These are phyloP conservation scores for Hypotaenidia philippensis DNA, from an alignment of 2,797 vertebrate species.

Conservation along the genomic window DNA sequence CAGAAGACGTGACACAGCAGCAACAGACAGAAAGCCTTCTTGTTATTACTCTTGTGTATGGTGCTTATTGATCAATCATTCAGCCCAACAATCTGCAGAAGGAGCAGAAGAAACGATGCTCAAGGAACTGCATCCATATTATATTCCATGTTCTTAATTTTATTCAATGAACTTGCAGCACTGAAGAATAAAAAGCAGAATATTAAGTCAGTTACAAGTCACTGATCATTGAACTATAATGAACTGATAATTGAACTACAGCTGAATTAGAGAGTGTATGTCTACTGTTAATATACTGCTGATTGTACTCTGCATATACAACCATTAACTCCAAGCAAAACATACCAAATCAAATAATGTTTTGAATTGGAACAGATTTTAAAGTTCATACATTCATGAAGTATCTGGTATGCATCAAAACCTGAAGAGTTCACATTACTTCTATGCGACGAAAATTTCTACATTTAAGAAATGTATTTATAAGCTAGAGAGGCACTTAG, in stretches of 20 bases:
- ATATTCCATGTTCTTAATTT: conserved; percentile 20
- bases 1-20: not conserved
- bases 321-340: not conserved
- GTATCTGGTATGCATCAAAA: not conserved
- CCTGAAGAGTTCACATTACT: not conserved
- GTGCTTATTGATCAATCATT: not conserved
- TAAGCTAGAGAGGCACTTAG: not conserved
- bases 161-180: conserved; percentile 14
- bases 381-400: not conserved
- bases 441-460: not conserved
- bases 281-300: not conserved
- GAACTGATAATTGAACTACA: not conserved
- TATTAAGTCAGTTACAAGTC: conserved; percentile 30
- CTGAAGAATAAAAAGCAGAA: conserved; percentile 60
- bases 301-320: not conserved
- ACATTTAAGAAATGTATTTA: not conserved
- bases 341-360: not conserved
- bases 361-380: not conserved
- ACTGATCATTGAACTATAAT: not conserved
- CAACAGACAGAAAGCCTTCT: not conserved
- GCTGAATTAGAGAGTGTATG: not conserved
- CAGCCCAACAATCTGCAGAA: not conserved
- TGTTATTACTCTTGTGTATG: not conserved
- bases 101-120: not conserved
- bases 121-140: not conserved